Evolutionary conservation across 2,888 invertebrate genomes (phyloP).

Genomic region (Tetramorium bicarinatum): DNA sequence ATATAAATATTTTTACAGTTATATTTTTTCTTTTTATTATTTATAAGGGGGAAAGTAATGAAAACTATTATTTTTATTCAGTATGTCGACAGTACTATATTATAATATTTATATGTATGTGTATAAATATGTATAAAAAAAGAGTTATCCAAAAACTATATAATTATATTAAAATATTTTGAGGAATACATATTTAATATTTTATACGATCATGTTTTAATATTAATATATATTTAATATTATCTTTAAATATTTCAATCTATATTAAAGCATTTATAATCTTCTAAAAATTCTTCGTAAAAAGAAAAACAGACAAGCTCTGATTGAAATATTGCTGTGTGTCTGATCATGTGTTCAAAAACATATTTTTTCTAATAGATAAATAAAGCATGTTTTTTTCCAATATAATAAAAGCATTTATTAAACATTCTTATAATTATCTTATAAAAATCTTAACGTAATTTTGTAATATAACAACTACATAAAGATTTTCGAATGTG

Average conservation of each 20-base stretch:
- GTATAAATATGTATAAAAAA: background rate
- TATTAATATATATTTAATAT: background rate
- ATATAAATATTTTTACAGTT: background rate
- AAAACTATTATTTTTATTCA: background rate
- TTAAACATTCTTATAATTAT: background rate
- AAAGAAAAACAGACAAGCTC: background rate
- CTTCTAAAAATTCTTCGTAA: background rate
- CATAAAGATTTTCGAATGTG: background rate
- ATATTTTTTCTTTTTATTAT: slow-evolving; percentile 10
- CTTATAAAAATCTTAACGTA: no score
- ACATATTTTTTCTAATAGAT: background rate
- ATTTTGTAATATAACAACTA: background rate
- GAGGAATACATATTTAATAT: background rate
- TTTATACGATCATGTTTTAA: background rate
- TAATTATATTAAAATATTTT: background rate
- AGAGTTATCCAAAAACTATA: background rate
- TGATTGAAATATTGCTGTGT: background rate
- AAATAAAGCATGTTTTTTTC: background rate
- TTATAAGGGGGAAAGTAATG: background rate
- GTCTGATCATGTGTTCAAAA: background rate
- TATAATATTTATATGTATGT: background rate
- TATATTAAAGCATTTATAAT: background rate
- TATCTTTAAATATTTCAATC: background rate
- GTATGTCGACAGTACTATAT: background rate
- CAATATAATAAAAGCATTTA: background rate